Evolutionary conservation across 2,113 vertebrate genomes (phyloP).

Genomic region (Pelecanus crispus): DNA sequence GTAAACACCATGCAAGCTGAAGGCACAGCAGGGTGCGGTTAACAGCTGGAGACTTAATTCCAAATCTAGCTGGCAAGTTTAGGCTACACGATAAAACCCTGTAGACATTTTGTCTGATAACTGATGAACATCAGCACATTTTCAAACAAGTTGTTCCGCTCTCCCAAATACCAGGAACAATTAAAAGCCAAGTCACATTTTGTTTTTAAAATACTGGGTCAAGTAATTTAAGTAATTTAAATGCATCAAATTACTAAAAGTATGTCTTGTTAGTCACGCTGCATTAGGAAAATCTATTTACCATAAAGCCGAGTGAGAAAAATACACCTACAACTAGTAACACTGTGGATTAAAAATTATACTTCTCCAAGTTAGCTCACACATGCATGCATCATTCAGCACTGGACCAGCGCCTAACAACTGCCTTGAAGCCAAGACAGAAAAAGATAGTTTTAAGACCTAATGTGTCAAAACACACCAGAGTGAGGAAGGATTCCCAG

Average conservation of each 20-base stretch:
- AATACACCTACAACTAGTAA: neutral
- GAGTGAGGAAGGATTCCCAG: slow-evolving; percentile 23
- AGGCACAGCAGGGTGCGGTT: slow-evolving; percentile 19
- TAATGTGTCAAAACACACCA: neutral
- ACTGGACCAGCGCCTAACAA: neutral
- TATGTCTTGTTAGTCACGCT: neutral
- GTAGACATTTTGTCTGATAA: slow-evolving; percentile 54
- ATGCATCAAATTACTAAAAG: neutral
- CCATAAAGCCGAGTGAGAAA: neutral
- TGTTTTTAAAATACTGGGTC: neutral
- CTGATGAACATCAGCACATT: slow-evolving; percentile 57
- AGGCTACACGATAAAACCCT: slow-evolving; percentile 29
- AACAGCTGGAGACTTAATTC: slow-evolving; percentile 29
- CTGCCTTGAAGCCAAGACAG: neutral
- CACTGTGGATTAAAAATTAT: neutral
- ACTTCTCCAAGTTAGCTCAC: neutral
- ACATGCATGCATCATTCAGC: neutral
- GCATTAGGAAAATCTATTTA: slow-evolving; percentile 1
- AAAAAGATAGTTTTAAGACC: slow-evolving; percentile 19
- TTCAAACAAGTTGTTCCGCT: slow-evolving; percentile 48
- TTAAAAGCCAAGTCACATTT: slow-evolving; percentile 33
- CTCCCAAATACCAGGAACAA: slow-evolving; percentile 8
- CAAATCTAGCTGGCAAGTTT: slow-evolving; percentile 17
- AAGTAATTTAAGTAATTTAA: slow-evolving; percentile 2
- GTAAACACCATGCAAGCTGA: neutral